These are phyloP conservation scores for Odontomachus brunneus DNA, from an alignment of 1,140 invertebrate genomes.

Conservation along the genomic window DNA sequence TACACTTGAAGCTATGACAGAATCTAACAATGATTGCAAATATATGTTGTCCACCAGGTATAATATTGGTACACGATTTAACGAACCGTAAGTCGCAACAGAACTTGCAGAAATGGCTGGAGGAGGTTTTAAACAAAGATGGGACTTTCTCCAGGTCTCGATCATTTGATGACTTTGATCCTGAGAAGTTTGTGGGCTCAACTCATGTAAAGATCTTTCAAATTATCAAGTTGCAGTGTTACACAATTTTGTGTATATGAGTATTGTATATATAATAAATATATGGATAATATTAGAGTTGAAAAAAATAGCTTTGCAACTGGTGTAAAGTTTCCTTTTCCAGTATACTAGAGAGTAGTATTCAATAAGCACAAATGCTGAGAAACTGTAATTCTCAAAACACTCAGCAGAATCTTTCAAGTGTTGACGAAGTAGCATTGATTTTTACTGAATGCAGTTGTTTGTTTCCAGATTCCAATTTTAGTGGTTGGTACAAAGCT, in stretches of 20 bases:
- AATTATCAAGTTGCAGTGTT: not conserved
- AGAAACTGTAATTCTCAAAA: no score
- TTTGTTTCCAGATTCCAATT: conserved; percentile 91
- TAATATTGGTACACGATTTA: conserved; percentile 97
- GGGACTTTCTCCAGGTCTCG: conserved; percentile 84
- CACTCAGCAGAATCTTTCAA: no score
- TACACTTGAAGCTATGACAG: not conserved
- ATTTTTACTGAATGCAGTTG: not conserved
- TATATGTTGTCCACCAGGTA: conserved; percentile 86
- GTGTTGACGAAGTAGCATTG: not conserved
- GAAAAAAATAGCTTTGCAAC: no score
- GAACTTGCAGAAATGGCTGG: conserved; percentile 96
- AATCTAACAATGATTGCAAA: conserved; percentile 45
- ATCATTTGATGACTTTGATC: conserved; percentile 91
- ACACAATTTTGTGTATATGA: not conserved
- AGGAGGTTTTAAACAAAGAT: conserved; percentile 95
- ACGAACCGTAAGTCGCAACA: conserved; percentile 98
- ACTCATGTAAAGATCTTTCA: conserved; percentile 85
- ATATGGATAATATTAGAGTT: not conserved
- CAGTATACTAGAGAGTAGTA: not conserved
- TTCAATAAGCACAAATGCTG: conserved; percentile 11
- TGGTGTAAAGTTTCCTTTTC: no score
- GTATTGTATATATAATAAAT: not conserved
- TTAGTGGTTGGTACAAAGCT: conserved; percentile 97
- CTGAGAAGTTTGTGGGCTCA: conserved; percentile 95